Percentiles rank a stretch among this genome's conserved stretches.
These are phyloP conservation scores for Rhodophaea formosa DNA, from an alignment of 2,888 invertebrate species.

Conservation along the genomic window DNA sequence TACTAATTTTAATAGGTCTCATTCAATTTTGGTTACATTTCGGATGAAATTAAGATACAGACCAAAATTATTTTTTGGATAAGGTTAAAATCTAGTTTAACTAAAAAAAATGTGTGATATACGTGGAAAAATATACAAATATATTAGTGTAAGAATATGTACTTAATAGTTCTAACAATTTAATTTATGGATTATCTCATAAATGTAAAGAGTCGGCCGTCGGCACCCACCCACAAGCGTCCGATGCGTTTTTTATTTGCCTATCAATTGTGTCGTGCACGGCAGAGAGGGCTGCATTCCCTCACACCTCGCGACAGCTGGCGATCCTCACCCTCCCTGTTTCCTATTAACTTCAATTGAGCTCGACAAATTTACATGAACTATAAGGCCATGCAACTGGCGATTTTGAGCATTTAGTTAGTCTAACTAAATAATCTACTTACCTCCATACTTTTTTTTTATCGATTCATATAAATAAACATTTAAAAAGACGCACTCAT, in stretches of 20 bases:
- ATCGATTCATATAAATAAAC: too few species aligned
- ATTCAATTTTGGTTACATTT: too few species aligned
- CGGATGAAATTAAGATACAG: too few species aligned
- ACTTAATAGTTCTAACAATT: neutral
- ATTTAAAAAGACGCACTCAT: too few species aligned
- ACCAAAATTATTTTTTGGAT: too few species aligned
- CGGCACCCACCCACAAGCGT: constrained; percentile 25
- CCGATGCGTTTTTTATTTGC: constrained; percentile 56
- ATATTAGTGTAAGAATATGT: neutral
- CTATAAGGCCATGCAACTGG: constrained; percentile 44
- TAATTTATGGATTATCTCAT: constrained; percentile 19
- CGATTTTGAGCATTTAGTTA: constrained; percentile 30
- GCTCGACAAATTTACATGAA: constrained; percentile 79
- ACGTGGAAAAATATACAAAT: constrained; percentile 1
- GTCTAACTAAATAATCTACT: too few species aligned
- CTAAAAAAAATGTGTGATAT: too few species aligned
- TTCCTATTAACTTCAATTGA: constrained; percentile 81
- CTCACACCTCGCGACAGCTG: constrained; percentile 80
- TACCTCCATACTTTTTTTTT: too few species aligned
- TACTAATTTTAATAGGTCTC: too few species aligned
- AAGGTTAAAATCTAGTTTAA: too few species aligned
- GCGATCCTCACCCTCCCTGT: constrained; percentile 71
- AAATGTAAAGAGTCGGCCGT: constrained; percentile 10
- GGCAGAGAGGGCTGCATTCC: constrained; percentile 71
- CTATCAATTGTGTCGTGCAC: constrained; percentile 67